Conservation (phyloP, 2,113 vertebrate species). For the Eubucco bourcierii region DNA sequence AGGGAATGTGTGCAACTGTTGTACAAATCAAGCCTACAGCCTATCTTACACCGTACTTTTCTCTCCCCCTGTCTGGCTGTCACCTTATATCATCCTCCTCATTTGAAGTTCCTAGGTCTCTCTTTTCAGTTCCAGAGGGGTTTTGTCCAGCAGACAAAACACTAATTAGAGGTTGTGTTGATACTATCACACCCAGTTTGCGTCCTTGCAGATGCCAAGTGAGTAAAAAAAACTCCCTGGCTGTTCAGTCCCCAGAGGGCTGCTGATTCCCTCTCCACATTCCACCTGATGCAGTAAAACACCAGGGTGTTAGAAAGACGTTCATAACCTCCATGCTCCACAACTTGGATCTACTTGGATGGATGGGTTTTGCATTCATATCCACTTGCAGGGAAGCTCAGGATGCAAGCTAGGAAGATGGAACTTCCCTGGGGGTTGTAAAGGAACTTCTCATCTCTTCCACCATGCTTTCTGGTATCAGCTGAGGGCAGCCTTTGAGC, state of each 20-base stretch:
- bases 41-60: neutral
- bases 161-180: slow-evolving; percentile 3
- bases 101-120: neutral
- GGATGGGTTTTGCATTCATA: fast-evolving
- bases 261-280: neutral
- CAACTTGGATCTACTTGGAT: neutral
- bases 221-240: neutral
- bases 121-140: neutral
- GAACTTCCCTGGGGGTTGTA: neutral
- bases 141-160: neutral
- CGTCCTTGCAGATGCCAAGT: neutral
- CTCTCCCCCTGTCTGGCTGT: neutral
- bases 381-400: neutral
- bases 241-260: neutral
- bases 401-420: neutral
- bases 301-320: neutral
- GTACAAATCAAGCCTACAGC: neutral
- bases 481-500: neutral
- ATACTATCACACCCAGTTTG: slow-evolving; percentile 25
- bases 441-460: neutral
- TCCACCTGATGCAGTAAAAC: neutral
- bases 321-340: neutral
- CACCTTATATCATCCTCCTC: neutral
- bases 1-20: neutral
- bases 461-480: neutral